Percentiles rank a stretch among this genome's conserved stretches.
Evolutionary conservation across 2,888 invertebrate species (phyloP).

Genomic region (Leptinotarsa tumamoca): DNA sequence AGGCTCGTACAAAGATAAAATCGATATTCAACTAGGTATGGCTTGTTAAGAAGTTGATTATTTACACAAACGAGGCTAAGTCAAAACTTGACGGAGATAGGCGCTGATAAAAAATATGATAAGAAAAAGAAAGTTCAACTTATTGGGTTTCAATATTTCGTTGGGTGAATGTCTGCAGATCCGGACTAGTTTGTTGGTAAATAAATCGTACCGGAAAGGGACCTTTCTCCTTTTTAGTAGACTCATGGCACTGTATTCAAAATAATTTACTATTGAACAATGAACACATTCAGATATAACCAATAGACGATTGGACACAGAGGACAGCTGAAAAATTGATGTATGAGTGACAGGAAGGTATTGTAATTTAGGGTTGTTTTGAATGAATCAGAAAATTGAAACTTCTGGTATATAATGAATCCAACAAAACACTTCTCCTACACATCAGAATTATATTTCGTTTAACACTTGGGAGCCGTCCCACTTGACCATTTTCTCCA

Average conservation of each 20-base stretch:
- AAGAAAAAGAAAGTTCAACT: background rate
- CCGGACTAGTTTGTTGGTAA: background rate
- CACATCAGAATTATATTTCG: too few relatives aligned
- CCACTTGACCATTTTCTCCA: too few relatives aligned
- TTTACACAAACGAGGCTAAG: background rate
- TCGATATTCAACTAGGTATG: conserved; percentile 5
- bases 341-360: too few relatives aligned
- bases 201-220: background rate
- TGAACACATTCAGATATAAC: too few relatives aligned
- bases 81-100: background rate
- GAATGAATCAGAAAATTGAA: too few relatives aligned
- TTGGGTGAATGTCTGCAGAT: background rate
- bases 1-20: conserved; percentile 4
- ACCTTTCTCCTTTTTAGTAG: background rate
- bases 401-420: too few relatives aligned
- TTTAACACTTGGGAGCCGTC: too few relatives aligned
- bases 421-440: too few relatives aligned
- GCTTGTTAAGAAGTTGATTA: conserved; percentile 7
- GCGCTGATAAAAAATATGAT: background rate
- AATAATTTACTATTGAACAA: too few relatives aligned
- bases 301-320: too few relatives aligned
- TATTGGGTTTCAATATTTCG: background rate
- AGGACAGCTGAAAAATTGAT: too few relatives aligned
- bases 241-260: background rate
- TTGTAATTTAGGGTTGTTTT: too few relatives aligned